These are phyloP conservation scores for Tragelaphus buxtoni DNA, from an alignment of 2,113 vertebrate genomes.

Conservation along the genomic window DNA sequence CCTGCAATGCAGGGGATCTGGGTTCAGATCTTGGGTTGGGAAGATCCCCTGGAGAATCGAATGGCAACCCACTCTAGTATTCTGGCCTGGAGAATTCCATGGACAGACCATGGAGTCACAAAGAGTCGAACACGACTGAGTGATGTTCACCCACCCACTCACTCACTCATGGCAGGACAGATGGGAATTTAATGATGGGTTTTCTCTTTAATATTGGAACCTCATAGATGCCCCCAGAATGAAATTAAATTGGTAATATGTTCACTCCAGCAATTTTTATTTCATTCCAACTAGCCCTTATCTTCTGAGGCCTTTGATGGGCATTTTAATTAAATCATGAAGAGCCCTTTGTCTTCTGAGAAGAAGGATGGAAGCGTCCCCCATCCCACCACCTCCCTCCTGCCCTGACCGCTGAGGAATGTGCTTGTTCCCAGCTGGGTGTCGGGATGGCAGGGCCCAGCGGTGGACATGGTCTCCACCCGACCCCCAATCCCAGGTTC, in stretches of 20 bases:
- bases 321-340: constrained; percentile 69
- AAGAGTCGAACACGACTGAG: not conserved
- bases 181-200: constrained; percentile 31
- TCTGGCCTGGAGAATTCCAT: not conserved
- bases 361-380: not conserved
- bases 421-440: not conserved
- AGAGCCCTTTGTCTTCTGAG: constrained; percentile 56
- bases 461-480: not conserved
- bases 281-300: constrained; percentile 15
- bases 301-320: constrained; percentile 50
- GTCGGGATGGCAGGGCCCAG: not conserved
- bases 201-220: constrained; percentile 13
- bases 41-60: not conserved
- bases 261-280: constrained; percentile 45
- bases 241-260: constrained; percentile 48
- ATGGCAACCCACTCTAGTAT: not conserved
- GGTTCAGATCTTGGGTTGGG: not conserved
- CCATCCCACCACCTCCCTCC: not conserved
- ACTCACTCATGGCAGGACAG: not conserved
- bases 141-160: not conserved
- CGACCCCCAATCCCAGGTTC: not conserved
- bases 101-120: not conserved
- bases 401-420: not conserved
- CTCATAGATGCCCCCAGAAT: not conserved
- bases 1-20: not conserved